Evolutionary conservation across 2,888 invertebrate genomes (phyloP), one percentile per base, ranked within the genome.

Genomic region (Syrphus vitripennis): DNA sequence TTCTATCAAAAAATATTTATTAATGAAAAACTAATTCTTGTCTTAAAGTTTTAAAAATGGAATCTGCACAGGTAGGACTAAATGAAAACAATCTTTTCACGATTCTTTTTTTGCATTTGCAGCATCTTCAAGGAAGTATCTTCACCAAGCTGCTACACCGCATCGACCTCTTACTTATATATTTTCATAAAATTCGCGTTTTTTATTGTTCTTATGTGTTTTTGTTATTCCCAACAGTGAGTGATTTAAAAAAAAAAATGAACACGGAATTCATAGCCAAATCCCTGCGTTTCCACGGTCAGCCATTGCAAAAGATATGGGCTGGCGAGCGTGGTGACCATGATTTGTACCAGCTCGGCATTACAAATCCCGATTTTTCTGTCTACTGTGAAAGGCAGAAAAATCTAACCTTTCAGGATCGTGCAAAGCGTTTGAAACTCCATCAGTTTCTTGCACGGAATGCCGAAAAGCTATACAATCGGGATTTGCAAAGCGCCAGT

Each of bases 381-480:
- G 94, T 96, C 65, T 97, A 97, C 91, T 95, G 95, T 90, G 95
- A 96, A 86, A 94, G 97, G 29, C 96, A 97, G 90, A 97, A 97
- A 91, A 95, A 95, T 89, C 94, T 97, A 48, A 95, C 96, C 71
- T 97, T 97, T 92, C 96, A 96, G 92, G 97, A 97, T 92, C 94
- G 97, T 83, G 96, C 96, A 0, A 97, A 97, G 91, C 94, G 97
- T 24, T 92, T 97, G 72, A 97, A 97, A 90, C 93, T 98, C 50
- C 97, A 97, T 90, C 97, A 97, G 90, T 98, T 98, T 92, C 95
- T 98, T 89, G 96, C 96, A 10, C 96, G 96, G 90, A 97, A 97
- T 92, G 96, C 97, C 2, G 94, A 94, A 90, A 94, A 95, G 65
- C 93, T 98, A 87, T 98, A 96, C 91, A 95, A 94, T 91, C 91